Evolutionary conservation across 2,113 vertebrate genomes (phyloP), one percentile per base, ranked within the genome.

Genomic region (Callocephalon fimbriatum): DNA sequence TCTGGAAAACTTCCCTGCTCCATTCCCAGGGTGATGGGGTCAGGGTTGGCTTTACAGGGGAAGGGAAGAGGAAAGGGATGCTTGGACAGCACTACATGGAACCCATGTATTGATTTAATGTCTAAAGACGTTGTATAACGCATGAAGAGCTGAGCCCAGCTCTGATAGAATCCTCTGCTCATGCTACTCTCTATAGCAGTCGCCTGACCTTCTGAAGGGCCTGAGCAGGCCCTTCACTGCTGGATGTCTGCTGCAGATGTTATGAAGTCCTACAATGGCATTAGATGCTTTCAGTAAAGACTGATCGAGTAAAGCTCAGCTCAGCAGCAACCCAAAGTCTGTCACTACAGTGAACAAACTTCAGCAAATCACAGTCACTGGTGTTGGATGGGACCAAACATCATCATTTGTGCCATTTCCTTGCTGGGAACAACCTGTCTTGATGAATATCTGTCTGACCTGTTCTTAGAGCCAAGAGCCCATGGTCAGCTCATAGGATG

Each of bases 181-280:
- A 18, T 1, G 2, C 35, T 47, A 12, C 35, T 47, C 79, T 76
- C 38, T 1, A 0, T 0, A 51, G 53, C 44, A 83, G 54, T 54
- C 77, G 71, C 70, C 56, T 38, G 62, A 79, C 29, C 47, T 72
- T 47, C 66, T 38, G 15, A n/a, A n/a, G n/a, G n/a, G n/a, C n/a
- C n/a, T n/a, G n/a, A 91, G 15, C 54, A 66, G 84, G 61, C 44
- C 81, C 70, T 63, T 35, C 2, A 0, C 76, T 77, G 37, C 92
- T 62, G 87, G 58, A 66, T 0, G 4, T 32, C 56, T 50, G 32
- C 45, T 1, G 10, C 22, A 50, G 66, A 19, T 54, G 32, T 40
- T 54, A 82, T 5, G 54, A 65, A 56, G 47, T 25, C 74, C 70
- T 61, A 16, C 0, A 1, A 53, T 11, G 81, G 56, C 42, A 51